Conservation (phyloP, 2,888 invertebrate species). For the Entomobrya multifasciata region DNA sequence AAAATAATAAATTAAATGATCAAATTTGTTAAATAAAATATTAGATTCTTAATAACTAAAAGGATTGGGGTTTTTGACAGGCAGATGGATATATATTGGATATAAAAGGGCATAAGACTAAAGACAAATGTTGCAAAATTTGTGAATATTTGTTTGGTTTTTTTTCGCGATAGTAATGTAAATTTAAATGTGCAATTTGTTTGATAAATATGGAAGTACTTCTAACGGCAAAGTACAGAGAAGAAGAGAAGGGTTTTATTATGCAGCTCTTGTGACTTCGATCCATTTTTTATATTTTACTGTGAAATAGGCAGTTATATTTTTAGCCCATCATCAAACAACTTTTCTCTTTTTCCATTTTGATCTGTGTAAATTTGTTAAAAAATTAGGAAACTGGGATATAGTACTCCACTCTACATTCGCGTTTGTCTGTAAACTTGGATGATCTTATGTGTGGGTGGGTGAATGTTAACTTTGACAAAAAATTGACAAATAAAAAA, state of each 20-base stretch:
- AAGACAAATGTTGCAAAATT: neutral
- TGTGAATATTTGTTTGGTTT: neutral
- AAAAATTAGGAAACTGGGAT: conserved; percentile 21
- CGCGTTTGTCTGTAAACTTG: too few species aligned
- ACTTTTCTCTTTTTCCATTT: neutral
- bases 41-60: neutral
- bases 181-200: conserved; percentile 13
- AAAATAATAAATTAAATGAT: neutral
- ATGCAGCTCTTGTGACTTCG: neutral
- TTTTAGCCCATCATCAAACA: neutral
- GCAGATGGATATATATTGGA: neutral
- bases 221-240: neutral
- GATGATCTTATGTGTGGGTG: neutral
- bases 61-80: neutral
- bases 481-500: too few species aligned
- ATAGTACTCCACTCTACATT: too few species aligned
- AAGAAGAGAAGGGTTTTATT: neutral
- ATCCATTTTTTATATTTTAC: neutral
- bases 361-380: neutral
- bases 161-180: neutral
- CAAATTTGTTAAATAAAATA: neutral
- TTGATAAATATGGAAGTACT: conserved; percentile 2
- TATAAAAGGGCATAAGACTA: neutral
- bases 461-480: neutral
- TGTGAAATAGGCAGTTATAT: neutral